These are phyloP conservation scores for Anthophora plumipes DNA, from an alignment of 2,888 invertebrate species.

Conservation along the genomic window DNA sequence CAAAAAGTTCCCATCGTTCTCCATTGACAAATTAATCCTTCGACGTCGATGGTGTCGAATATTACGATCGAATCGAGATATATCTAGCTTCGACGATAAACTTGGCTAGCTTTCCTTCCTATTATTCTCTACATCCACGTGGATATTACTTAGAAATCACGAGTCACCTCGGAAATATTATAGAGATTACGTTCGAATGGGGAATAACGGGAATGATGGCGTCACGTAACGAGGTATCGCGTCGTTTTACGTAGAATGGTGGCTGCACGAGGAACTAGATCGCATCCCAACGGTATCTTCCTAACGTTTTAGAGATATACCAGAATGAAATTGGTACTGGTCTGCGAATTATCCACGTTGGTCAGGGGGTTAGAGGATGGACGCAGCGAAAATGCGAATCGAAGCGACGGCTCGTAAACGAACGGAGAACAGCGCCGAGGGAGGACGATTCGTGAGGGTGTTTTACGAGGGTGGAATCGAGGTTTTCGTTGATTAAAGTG, in stretches of 20 bases:
- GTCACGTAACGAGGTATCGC: background rate
- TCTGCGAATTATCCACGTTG: background rate
- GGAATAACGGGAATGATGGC: background rate
- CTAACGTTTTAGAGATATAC: no score
- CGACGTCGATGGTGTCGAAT: background rate
- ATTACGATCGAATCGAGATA: constrained; percentile 9
- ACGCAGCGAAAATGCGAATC: background rate
- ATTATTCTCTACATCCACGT: no score
- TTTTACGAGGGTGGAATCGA: background rate
- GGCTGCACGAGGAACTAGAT: no score
- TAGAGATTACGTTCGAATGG: background rate
- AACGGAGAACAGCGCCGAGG: background rate
- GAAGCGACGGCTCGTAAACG: background rate
- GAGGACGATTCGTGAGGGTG: background rate
- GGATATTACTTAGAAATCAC: background rate
- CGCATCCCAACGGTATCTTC: no score
- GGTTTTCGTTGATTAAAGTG: background rate
- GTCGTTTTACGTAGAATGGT: background rate
- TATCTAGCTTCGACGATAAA: constrained; percentile 29
- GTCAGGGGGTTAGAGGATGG: no score
- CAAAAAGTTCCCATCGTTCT: constrained; percentile 14
- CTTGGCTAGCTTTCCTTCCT: constrained; percentile 7
- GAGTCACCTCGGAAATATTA: background rate
- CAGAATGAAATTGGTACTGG: no score
- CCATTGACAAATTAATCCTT: constrained; percentile 46